phyloP scores from a whole-genome alignment of 2,797 vertebrate genomes.

The Limnodromus scolopaceus region DNA sequence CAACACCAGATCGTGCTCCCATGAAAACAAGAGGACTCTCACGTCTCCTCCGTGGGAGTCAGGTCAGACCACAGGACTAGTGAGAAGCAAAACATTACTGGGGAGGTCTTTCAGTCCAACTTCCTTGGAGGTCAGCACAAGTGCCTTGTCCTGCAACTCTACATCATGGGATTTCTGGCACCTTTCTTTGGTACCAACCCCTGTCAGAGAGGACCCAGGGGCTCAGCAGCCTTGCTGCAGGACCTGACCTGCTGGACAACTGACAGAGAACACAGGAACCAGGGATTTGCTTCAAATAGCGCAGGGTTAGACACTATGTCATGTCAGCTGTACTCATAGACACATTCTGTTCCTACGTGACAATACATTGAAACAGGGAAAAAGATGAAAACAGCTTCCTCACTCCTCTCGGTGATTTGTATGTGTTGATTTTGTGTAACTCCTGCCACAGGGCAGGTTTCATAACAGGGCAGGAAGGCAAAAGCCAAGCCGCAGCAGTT shows the following conservation, averaged over 20 bases:
- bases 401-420: background rate
- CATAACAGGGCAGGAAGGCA: background rate
- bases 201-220: background rate
- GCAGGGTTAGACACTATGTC: background rate
- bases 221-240: background rate
- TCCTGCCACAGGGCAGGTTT: conserved; percentile 16
- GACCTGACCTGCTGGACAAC: background rate
- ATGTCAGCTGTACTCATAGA: background rate
- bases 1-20: background rate
- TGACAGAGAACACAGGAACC: background rate
- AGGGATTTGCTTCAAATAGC: background rate
- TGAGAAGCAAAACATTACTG: background rate
- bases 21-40: background rate
- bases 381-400: background rate
- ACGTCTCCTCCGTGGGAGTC: rapidly evolving
- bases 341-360: background rate
- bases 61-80: background rate
- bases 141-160: background rate
- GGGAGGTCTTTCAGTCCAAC: background rate
- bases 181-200: background rate
- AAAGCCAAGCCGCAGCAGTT: background rate
- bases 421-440: background rate
- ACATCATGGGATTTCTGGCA: background rate
- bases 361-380: background rate
- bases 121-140: background rate